Evolutionary conservation across 2,797 vertebrate genomes (phyloP).

Genomic region (Mormyrops boulengeri): DNA sequence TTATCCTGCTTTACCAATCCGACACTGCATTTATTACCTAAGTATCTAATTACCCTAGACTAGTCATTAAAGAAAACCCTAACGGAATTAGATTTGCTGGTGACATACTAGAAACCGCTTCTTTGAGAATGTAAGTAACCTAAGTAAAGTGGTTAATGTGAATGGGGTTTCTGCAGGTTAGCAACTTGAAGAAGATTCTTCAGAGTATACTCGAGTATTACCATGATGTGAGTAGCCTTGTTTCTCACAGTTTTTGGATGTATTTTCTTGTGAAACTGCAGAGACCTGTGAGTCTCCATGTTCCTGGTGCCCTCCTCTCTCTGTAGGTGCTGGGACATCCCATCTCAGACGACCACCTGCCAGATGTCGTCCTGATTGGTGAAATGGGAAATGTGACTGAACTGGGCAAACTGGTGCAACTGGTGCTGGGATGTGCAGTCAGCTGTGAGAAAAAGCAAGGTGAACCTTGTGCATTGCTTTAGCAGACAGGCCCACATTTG

Average conservation of each 20-base stretch:
- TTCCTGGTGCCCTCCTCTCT: background rate
- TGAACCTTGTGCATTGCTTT: slow-evolving; percentile 31
- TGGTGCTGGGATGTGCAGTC: slow-evolving; percentile 81
- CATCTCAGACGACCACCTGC: slow-evolving; percentile 66
- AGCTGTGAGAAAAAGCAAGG: slow-evolving; percentile 88
- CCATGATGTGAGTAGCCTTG: slow-evolving; percentile 70
- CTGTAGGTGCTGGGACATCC: slow-evolving; percentile 67
- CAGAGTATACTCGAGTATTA: slow-evolving; percentile 81
- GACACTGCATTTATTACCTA: background rate
- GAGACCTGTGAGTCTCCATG: background rate
- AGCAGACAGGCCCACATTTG: background rate
- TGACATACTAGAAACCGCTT: background rate
- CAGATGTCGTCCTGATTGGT: slow-evolving; percentile 74
- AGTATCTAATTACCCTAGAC: background rate
- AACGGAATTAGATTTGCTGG: background rate
- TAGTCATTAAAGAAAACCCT: background rate
- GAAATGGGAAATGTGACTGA: slow-evolving; percentile 72
- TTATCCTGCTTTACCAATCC: background rate
- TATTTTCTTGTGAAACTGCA: background rate
- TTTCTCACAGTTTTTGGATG: background rate
- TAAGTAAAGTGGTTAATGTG: background rate
- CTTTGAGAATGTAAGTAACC: background rate
- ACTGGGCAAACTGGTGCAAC: slow-evolving; percentile 77
- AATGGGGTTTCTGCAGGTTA: slow-evolving; percentile 58
- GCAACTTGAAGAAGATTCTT: slow-evolving; percentile 80